Conservation (phyloP, 2,797 vertebrate genomes). For the Alfaro cultratus region DNA sequence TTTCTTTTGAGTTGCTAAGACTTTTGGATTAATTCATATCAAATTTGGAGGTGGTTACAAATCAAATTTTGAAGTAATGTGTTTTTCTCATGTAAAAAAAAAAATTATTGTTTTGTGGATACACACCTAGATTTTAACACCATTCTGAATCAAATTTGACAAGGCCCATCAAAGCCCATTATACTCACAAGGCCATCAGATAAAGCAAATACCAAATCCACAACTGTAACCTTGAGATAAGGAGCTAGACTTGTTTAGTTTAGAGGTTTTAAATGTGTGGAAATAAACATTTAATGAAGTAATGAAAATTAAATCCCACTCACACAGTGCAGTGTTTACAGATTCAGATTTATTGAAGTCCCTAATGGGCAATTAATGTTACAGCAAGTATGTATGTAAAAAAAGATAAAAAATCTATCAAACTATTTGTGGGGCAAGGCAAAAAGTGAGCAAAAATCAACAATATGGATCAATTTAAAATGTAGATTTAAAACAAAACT, state of each 20-base stretch:
- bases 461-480: background rate
- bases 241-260: background rate
- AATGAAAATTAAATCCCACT: background rate
- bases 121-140: background rate
- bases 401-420: too few species aligned
- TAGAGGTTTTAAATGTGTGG: background rate
- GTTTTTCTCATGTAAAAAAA: background rate
- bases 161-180: background rate
- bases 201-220: conserved; percentile 10
- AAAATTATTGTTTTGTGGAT: background rate
- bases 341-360: background rate
- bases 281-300: background rate
- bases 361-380: too few species aligned
- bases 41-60: background rate
- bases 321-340: background rate
- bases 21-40: background rate
- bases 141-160: background rate
- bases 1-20: background rate
- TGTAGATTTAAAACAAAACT: background rate
- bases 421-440: background rate
- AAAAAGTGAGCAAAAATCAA: background rate
- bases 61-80: background rate
- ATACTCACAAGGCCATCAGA: conserved; percentile 1
- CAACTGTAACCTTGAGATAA: background rate
- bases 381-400: background rate